Evolutionary conservation across 2,888 invertebrate genomes (phyloP).

Genomic region (Ceraclea dissimilis): DNA sequence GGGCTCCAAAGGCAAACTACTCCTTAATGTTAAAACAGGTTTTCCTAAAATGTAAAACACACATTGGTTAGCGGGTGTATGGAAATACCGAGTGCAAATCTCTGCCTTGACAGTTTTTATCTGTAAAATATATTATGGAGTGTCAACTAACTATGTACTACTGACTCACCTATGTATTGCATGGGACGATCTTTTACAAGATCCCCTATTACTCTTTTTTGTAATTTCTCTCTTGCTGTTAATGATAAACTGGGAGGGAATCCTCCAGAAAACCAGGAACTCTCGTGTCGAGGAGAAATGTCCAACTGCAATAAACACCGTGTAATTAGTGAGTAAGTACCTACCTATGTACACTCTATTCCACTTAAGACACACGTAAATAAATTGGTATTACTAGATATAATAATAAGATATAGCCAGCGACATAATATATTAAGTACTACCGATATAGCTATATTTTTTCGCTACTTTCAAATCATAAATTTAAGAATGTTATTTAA

Average conservation of each 20-base stretch:
- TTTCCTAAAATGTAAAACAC: slow-evolving; percentile 32
- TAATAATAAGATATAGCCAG: too few relatives aligned
- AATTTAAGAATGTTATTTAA: too few relatives aligned
- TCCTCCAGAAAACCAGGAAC: slow-evolving; percentile 80
- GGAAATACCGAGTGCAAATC: too few relatives aligned
- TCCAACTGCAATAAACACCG: slow-evolving; percentile 54
- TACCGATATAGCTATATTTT: too few relatives aligned
- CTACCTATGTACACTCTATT: too few relatives aligned
- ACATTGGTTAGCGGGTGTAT: neutral
- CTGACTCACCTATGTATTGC: slow-evolving; percentile 55
- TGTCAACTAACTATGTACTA: too few relatives aligned
- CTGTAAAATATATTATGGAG: too few relatives aligned
- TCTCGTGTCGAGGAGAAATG: slow-evolving; percentile 70
- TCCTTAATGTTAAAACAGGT: slow-evolving; percentile 64
- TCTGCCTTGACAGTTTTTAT: too few relatives aligned
- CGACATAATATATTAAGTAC: too few relatives aligned
- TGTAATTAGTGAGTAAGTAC: neutral
- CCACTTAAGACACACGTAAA: too few relatives aligned
- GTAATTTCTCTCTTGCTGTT: slow-evolving; percentile 33
- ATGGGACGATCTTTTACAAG: slow-evolving; percentile 48
- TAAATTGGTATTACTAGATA: too few relatives aligned
- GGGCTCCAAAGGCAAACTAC: slow-evolving; percentile 58
- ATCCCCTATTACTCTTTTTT: slow-evolving; percentile 43
- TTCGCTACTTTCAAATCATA: too few relatives aligned
- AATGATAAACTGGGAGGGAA: slow-evolving; percentile 45